These are phyloP conservation scores for Phrixothrix hirtus DNA, from an alignment of 2,888 invertebrate species.

Conservation along the genomic window DNA sequence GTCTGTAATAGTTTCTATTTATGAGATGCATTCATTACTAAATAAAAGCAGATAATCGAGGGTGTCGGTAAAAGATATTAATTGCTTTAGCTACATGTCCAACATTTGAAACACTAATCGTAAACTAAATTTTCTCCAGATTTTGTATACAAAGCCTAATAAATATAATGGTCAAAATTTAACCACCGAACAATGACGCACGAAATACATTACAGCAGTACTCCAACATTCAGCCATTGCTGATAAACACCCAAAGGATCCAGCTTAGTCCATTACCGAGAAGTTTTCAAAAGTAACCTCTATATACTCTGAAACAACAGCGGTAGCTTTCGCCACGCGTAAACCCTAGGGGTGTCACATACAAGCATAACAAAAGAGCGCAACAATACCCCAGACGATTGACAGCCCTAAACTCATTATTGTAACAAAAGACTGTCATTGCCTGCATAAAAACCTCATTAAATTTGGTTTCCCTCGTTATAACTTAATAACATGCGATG, in stretches of 20 bases:
- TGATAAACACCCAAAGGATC: slow-evolving; percentile 33
- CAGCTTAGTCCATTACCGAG: slow-evolving; percentile 25
- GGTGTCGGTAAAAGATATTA: no score
- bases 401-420: slow-evolving; percentile 57
- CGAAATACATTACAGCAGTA: slow-evolving; percentile 19
- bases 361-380: slow-evolving; percentile 42
- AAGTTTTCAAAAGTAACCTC: slow-evolving; percentile 30
- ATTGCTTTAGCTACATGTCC: no score
- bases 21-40: no score
- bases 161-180: slow-evolving; percentile 13
- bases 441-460: slow-evolving; percentile 58
- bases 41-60: no score
- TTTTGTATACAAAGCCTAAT: slow-evolving; percentile 9
- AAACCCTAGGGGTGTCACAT: slow-evolving; percentile 36
- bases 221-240: slow-evolving; percentile 29
- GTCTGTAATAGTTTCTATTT: no score
- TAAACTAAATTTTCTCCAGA: neutral
- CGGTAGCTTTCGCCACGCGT: slow-evolving; percentile 31
- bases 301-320: slow-evolving; percentile 21
- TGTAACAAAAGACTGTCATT: slow-evolving; percentile 57
- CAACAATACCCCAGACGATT: slow-evolving; percentile 53
- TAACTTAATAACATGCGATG: slow-evolving; percentile 49
- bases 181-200: slow-evolving; percentile 15
- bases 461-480: slow-evolving; percentile 51
- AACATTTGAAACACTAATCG: slow-evolving; percentile 5